A percentile compares a stretch with the other conserved stretches of the same genome.
Evolutionary conservation across 2,797 vertebrate species (phyloP).

Genomic region (Cryptoprocta ferox): DNA sequence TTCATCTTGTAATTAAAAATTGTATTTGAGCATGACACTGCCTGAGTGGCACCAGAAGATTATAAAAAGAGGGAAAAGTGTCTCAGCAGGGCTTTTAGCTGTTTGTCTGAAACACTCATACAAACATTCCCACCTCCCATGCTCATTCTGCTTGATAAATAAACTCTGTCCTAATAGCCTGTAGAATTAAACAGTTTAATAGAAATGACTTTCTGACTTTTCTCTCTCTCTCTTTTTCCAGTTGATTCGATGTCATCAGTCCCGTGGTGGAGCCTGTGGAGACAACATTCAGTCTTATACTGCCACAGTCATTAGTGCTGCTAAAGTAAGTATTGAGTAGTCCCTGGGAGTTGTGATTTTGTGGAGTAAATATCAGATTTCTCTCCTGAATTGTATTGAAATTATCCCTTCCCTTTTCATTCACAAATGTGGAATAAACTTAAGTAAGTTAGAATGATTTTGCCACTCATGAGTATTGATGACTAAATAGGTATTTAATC

Average conservation of each 20-base stretch:
- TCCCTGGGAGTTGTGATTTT: constrained; percentile 65
- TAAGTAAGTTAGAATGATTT: constrained; percentile 4
- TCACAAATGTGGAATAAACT: constrained; percentile 22
- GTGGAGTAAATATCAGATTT: constrained; percentile 70
- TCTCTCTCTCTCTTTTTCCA: constrained; percentile 83
- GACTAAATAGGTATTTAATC: constrained; percentile 28
- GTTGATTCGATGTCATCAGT: constrained; percentile 99
- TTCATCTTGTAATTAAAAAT: constrained; percentile 87
- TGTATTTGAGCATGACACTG: constrained; percentile 82
- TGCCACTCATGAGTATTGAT: background rate
- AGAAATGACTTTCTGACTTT: constrained; percentile 81
- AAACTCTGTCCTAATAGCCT: constrained; percentile 83
- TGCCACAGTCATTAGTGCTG: constrained; percentile 98
- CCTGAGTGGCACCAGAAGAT: constrained; percentile 88
- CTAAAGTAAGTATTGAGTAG: constrained; percentile 93
- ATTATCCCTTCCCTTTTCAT: constrained; percentile 17
- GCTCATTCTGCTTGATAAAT: constrained; percentile 81
- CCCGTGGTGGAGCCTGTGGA: constrained; percentile 97
- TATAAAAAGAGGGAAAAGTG: constrained; percentile 86
- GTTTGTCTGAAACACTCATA: constrained; percentile 80
- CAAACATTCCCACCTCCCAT: constrained; percentile 62
- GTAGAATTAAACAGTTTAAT: constrained; percentile 82
- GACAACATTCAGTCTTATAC: constrained; percentile 99
- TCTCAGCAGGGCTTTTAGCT: constrained; percentile 86
- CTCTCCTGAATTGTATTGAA: constrained; percentile 68